Conservation (phyloP, 2,888 invertebrate species). For the Mimumesa dahlbomi region DNA sequence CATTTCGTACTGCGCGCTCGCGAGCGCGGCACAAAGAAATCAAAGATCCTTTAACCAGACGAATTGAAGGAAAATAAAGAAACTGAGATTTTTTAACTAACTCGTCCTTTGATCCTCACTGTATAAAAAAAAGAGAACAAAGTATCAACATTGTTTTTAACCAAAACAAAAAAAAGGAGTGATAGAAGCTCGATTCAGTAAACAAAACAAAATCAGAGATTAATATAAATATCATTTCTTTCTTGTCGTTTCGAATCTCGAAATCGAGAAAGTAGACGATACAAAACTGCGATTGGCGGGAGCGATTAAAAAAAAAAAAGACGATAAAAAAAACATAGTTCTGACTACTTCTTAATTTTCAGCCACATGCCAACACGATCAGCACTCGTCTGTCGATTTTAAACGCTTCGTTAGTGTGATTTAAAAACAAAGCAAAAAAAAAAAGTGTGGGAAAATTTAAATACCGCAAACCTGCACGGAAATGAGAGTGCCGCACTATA, state of each 20-base stretch:
- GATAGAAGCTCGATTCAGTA: no score
- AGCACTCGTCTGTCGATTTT: slow-evolving; percentile 11
- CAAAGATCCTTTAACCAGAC: slow-evolving; percentile 35
- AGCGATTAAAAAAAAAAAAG: slow-evolving; percentile 9
- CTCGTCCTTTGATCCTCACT: slow-evolving; percentile 41
- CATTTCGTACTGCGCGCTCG: slow-evolving; percentile 31
- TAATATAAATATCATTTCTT: neutral
- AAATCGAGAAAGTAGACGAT: slow-evolving; percentile 32
- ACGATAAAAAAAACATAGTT: neutral
- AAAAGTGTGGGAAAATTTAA: no score
- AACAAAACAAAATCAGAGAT: neutral
- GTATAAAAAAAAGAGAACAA: neutral
- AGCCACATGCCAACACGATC: slow-evolving; percentile 20
- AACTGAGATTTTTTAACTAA: slow-evolving; percentile 55
- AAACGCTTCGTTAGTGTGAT: slow-evolving; percentile 24
- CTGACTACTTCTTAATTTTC: slow-evolving; percentile 32
- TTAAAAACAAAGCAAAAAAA: neutral
- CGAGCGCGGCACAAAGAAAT: slow-evolving; percentile 36
- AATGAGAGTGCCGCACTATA: no score
- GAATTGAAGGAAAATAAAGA: slow-evolving; percentile 57
- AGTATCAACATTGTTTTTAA: no score
- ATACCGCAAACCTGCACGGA: slow-evolving; percentile 36
- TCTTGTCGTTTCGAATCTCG: neutral
- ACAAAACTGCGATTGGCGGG: slow-evolving; percentile 45
- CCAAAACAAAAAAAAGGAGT: no score